Base-by-base conservation (phyloP, 2,888 invertebrate species). In the Volucella zonaria region DNA sequence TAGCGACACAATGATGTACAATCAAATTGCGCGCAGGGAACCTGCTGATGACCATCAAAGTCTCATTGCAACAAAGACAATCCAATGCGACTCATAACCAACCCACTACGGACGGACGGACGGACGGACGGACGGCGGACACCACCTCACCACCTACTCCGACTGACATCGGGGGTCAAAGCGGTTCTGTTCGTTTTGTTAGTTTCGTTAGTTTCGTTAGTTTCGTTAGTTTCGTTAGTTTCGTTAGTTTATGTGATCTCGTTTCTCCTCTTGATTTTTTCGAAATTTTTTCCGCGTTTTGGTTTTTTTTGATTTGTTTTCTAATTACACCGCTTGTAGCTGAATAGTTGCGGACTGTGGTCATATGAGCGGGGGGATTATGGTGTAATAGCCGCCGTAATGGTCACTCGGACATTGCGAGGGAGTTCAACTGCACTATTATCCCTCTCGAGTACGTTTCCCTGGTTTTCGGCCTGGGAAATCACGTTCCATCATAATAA, bases 401-500 rank as follows among this genome's bases (percentile, higher is more conserved):
- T 83, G 79, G 83, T 80, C 81, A 81, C 73, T 85, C 68, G 81
- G 10, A 76, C 58, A 66, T 38, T 40, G 58, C 66, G 66, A 83
- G 73, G 81, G 79, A 81, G 62, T 77, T 73, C 10, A 62, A n/a
- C 67, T 56, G 80, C 64, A 85, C 80, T 76, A 71, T 76, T 73
- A 76, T 85, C 71, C 83, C 66, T 85, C 81, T 71, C 45, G 49
- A 64, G 75, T 51, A 62, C 38, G 47, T 38, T 73, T 56, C 56
- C 51, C 51, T 79, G 45, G 66, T 75, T 62, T 62, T 76, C 31
- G 76, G 85, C 85, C 85, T 85, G 85, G 85, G 85, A 85, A 85
- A 85, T 85, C 85, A 85, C 85, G 85, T 85, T 85, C 85, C 85
- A 85, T 85, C 85, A 90, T 90, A 90, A 90, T 90, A 90, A 90